Base-by-base conservation (phyloP, 2,797 vertebrate species). In the Rhabdophis nuchalis region DNA sequence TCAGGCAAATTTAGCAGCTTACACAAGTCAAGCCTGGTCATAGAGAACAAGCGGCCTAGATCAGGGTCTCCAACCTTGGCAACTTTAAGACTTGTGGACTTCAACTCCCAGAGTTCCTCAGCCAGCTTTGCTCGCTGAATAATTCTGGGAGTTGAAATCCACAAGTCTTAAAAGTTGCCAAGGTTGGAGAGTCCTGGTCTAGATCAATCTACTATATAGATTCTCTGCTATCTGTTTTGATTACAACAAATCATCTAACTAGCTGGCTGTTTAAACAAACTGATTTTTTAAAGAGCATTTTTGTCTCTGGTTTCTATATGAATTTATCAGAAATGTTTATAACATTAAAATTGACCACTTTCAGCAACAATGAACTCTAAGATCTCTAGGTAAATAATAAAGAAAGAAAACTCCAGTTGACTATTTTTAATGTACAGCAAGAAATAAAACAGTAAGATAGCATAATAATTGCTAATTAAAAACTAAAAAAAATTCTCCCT, bases 241-340 rank as follows among this genome's bases (percentile, higher is more conserved):
- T 92, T 92, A 52, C 50, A 89, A 86, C 46, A 18, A 92, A 92
- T 92, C 32, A 68, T 7, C 87, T 50, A 68, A 60, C 87, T 11
- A 92, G 29, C 8, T 20, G 13, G n/a, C 18, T 92, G 68, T 92
- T 57, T 88, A 85, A 89, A 92, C n/a, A 2, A 89, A 77, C 29
- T 89, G 52, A 32, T 52, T 61, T 27, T 82, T 53, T 36, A 16
- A 41, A 53, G 64, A 60, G 58, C 32, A 86, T 18, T 58, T 86
- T 86, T 86, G 3, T 52, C 52, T 89, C 50, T 89, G 29, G 64
- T 46, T 86, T 89, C 16, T 2, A 41, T 77, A 23, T 29, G 10
- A 92, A 13, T 25, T 12, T 85, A 58, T 41, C 72, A 56, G 16
- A 56, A 91, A 53, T 6, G 27, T 36, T 58, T 92, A 14, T 85